Base-by-base conservation (phyloP, 2,797 vertebrate species). In the Hoplostethus atlanticus region DNA sequence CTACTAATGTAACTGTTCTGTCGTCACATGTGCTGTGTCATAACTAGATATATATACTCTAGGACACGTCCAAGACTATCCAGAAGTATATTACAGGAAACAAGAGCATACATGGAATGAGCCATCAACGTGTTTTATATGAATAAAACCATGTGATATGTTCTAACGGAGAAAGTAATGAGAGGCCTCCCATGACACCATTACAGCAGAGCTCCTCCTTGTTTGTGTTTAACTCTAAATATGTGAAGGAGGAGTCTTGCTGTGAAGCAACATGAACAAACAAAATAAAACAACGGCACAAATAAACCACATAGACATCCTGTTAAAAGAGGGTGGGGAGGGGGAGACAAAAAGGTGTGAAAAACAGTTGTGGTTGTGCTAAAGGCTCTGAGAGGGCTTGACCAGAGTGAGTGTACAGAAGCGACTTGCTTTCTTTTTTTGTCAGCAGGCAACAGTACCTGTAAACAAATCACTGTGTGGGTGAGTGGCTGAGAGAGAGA, bases 221-320 rank as follows among this genome's bases (percentile, higher is more conserved):
- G 5, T 34, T 34, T 6, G 6, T 36, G 6, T 36, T 36, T 28
- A 28, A 28, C 2, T 28, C 28, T 2, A 28, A 28, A 28, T 28
- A 28, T 36, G 34, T 61, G 42, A 60, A 55, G 64, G 25, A 51
- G 38, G 16, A 5, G 2, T 70, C 53, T 12, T 0, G 51, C 62
- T 30, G 54, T 36, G 17, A 67, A 31, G 46, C 7, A 1, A 56
- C 58, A 38, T 10, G 16, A 67, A 51, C 69, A 76, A 80, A 81
- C 73, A 81, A 78, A 61, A 17, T 1, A 48, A 7, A 16, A 1
- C 8, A 7, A 16, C 53, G 17, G 44, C 28, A 46, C 10, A 71
- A 54, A 54, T 8, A 15, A 47, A 83, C 77, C 81, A 76, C 77
- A 66, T 0, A 62, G 17, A 80, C 76, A 74, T 89, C 83, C 83